Percentiles rank a stretch among this genome's conserved stretches.
These are phyloP conservation scores for Tethea ocularis DNA, from an alignment of 2,888 invertebrate genomes.

Conservation along the genomic window DNA sequence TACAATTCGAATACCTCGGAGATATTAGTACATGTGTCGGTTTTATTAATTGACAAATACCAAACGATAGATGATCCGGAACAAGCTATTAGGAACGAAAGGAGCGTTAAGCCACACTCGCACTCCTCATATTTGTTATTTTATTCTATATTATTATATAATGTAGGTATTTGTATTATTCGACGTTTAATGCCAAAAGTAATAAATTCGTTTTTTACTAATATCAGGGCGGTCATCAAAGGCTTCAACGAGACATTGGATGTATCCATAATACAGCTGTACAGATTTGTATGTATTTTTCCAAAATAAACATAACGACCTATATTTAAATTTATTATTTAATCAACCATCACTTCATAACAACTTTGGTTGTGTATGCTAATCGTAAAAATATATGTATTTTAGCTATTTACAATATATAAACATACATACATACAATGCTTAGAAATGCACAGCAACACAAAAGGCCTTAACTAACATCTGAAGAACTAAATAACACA, in stretches of 20 bases:
- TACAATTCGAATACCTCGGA: slow-evolving; percentile 61
- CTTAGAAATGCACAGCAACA: slow-evolving; percentile 83
- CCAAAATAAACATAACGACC: slow-evolving; percentile 81
- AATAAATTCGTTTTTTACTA: slow-evolving; percentile 74
- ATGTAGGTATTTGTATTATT: slow-evolving; percentile 34
- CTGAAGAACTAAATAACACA: slow-evolving; percentile 81
- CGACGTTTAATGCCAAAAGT: slow-evolving; percentile 66
- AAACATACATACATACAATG: slow-evolving; percentile 85
- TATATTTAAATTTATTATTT: slow-evolving; percentile 80
- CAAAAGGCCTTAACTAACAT: slow-evolving; percentile 76
- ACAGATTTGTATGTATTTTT: slow-evolving; percentile 66
- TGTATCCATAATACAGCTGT: slow-evolving; percentile 65
- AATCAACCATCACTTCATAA: slow-evolving; percentile 84
- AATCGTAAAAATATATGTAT: slow-evolving; percentile 84
- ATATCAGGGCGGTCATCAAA: slow-evolving; percentile 81
- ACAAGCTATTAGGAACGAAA: slow-evolving; percentile 78
- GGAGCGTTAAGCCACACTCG: slow-evolving; percentile 57
- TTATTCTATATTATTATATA: slow-evolving; percentile 43
- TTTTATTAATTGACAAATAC: slow-evolving; percentile 77
- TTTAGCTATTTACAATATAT: slow-evolving; percentile 82
- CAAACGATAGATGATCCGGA: slow-evolving; percentile 61
- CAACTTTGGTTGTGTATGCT: slow-evolving; percentile 85
- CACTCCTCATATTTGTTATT: slow-evolving; percentile 48
- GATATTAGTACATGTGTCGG: slow-evolving; percentile 60
- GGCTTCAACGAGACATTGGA: slow-evolving; percentile 70